A percentile compares a stretch with the other conserved stretches of the same genome.
phyloP scores from a whole-genome alignment of 2,888 invertebrate species.

The Eugnorisma glareosa region DNA sequence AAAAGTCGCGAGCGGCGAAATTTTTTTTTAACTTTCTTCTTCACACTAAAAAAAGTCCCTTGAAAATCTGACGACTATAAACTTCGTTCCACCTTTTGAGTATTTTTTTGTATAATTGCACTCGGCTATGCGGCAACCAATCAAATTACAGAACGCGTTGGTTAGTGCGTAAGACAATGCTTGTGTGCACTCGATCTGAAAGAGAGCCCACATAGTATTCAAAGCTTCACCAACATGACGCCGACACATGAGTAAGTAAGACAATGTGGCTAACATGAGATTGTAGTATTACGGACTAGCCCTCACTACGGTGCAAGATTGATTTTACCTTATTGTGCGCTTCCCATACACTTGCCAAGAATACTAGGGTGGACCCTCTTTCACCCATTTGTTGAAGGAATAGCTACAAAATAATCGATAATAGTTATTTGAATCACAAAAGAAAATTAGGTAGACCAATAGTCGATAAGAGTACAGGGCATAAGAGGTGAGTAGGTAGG shows the following conservation, averaged over 20 bases:
- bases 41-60: no score
- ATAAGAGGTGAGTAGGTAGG: slow-evolving; percentile 9
- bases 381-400: slow-evolving; percentile 88
- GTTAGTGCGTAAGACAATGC: neutral
- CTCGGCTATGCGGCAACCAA: neutral
- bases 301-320: slow-evolving; percentile 65
- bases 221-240: slow-evolving; percentile 67
- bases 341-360: slow-evolving; percentile 86
- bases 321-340: slow-evolving; percentile 82
- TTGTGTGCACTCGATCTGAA: slow-evolving; percentile 67
- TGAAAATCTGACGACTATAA: no score
- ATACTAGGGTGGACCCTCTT: slow-evolving; percentile 88
- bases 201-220: slow-evolving; percentile 83
- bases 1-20: no score
- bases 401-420: slow-evolving; percentile 83
- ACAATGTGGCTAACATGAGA: slow-evolving; percentile 75
- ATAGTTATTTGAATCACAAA: slow-evolving; percentile 58
- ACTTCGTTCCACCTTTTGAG: no score
- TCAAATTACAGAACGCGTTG: neutral
- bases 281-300: slow-evolving; percentile 67
- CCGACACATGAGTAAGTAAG: slow-evolving; percentile 69
- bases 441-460: slow-evolving; percentile 19
- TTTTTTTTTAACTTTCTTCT: no score
- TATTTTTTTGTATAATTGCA: no score
- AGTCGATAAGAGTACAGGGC: slow-evolving; percentile 5